Evolutionary conservation across 2,797 vertebrate genomes (phyloP).

Genomic region (Labeo calbasu): DNA sequence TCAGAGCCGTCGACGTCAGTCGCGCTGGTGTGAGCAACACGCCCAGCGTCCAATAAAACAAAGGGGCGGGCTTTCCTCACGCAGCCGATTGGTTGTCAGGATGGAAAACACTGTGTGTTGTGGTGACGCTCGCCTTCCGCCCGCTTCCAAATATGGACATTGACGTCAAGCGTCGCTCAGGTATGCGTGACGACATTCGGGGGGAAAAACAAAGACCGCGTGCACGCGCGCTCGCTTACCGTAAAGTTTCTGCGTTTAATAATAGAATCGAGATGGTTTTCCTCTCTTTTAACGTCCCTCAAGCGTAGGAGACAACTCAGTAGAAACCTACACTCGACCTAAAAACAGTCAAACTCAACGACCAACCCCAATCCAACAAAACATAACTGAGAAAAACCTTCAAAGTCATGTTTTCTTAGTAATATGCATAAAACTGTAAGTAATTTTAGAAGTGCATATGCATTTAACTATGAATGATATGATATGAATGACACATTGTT

Average conservation of each 20-base stretch:
- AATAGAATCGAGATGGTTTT: not conserved
- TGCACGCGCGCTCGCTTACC: slow-evolving; percentile 15
- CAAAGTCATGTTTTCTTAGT: not conserved
- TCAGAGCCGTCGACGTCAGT: slow-evolving; percentile 28
- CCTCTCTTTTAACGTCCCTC: not conserved
- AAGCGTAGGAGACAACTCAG: not conserved
- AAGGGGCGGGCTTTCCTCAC: not conserved
- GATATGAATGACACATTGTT: too few species aligned
- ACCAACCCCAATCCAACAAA: not conserved
- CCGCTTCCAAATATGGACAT: slow-evolving; percentile 61
- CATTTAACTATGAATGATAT: not conserved
- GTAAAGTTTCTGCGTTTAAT: slow-evolving; percentile 36
- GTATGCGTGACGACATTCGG: slow-evolving; percentile 49
- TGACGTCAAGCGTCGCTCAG: slow-evolving; percentile 47
- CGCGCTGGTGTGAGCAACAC: slow-evolving; percentile 12
- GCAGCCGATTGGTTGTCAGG: slow-evolving; percentile 53
- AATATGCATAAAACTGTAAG: not conserved
- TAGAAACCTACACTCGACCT: not conserved
- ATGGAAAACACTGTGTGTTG: slow-evolving; percentile 48
- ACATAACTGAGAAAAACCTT: not conserved
- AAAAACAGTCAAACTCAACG: not conserved
- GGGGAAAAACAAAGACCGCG: slow-evolving; percentile 25
- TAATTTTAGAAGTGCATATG: too few species aligned
- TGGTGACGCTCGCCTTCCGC: slow-evolving; percentile 53
- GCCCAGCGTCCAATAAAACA: slow-evolving; percentile 49